A percentile compares a stretch with the other conserved stretches of the same genome.
Evolutionary conservation across 2,888 invertebrate species (phyloP).

Genomic region (Microdon myrmicae): DNA sequence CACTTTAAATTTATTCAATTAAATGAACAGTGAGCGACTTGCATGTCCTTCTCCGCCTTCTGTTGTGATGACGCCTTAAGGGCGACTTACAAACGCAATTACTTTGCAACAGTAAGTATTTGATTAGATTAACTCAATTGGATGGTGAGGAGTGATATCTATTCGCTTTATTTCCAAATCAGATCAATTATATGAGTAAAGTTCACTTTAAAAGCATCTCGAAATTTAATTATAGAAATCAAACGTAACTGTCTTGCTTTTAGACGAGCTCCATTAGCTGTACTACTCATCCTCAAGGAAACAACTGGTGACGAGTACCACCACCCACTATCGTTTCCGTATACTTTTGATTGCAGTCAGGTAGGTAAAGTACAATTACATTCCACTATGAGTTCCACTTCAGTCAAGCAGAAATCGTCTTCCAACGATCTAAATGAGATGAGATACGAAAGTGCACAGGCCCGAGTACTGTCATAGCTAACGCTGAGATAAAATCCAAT

Average conservation of each 20-base stretch:
- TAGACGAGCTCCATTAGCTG: not conserved
- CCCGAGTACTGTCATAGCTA: slow-evolving; percentile 17
- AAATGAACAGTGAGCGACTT: no score
- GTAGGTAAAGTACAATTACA: slow-evolving; percentile 32
- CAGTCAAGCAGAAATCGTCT: slow-evolving; percentile 7
- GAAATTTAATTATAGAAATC: slow-evolving; percentile 39
- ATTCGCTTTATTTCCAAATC: slow-evolving; percentile 2
- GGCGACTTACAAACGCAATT: no score
- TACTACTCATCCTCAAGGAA: slow-evolving; percentile 9
- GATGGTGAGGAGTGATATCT: slow-evolving; percentile 4
- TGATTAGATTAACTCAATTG: not conserved
- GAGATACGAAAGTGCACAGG: not conserved
- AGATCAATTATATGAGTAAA: slow-evolving; percentile 17
- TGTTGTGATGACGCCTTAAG: no score
- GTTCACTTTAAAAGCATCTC: slow-evolving; percentile 36
- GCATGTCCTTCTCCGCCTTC: no score
- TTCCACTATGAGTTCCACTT: slow-evolving; percentile 29
- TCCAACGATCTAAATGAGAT: no score
- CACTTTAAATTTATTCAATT: no score
- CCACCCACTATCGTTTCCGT: not conserved
- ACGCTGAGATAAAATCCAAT: slow-evolving; percentile 41
- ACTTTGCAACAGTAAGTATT: not conserved
- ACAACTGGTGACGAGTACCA: not conserved
- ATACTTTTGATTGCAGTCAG: slow-evolving; percentile 12
- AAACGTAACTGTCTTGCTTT: slow-evolving; percentile 12